Percentiles rank a stretch among this genome's conserved stretches.
Conservation (phyloP, 2,797 vertebrate species). For the Spinus olivaceus region DNA sequence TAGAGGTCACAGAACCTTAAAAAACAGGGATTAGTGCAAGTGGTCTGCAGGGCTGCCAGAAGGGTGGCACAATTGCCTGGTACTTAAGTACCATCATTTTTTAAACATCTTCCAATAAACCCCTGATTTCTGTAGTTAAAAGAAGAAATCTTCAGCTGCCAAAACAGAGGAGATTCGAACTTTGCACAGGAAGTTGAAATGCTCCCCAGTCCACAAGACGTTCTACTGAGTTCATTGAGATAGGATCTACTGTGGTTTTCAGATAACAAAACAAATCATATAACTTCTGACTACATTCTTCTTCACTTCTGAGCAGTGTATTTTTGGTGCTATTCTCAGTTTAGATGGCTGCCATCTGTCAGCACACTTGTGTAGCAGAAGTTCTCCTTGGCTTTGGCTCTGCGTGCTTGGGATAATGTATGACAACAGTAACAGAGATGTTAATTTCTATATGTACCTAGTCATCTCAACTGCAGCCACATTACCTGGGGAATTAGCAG, state of each 20-base stretch:
- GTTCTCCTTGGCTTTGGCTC: not conserved
- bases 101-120: not conserved
- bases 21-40: not conserved
- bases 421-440: not conserved
- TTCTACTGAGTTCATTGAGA: not conserved
- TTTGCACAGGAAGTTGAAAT: not conserved
- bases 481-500: not conserved
- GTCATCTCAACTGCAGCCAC: not conserved
- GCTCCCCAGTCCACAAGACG: not conserved
- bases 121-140: not conserved
- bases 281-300: not conserved
- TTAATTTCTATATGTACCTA: not conserved
- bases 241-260: not conserved
- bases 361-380: not conserved
- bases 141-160: not conserved
- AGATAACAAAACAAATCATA: not conserved
- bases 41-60: not conserved
- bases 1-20: not conserved
- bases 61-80: not conserved
- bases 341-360: slow-evolving; percentile 20
- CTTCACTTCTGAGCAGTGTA: not conserved
- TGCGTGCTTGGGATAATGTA: not conserved
- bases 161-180: not conserved
- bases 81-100: not conserved
- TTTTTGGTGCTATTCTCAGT: slow-evolving; percentile 22